Evolutionary conservation across 2,797 vertebrate genomes (phyloP).

Genomic region (Onychomys leucogaster): DNA sequence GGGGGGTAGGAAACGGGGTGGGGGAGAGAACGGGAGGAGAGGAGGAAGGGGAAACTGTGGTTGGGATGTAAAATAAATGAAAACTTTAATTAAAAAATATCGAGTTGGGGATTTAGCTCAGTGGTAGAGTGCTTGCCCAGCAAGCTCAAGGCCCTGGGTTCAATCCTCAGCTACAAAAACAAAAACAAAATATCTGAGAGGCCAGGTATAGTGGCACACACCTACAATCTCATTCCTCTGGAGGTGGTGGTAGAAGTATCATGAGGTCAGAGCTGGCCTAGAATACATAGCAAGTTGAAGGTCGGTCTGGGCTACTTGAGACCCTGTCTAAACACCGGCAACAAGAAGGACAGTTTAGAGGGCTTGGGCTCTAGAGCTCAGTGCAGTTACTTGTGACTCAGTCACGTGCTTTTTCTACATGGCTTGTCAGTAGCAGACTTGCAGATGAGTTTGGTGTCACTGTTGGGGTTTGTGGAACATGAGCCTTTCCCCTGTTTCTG

Average conservation of each 20-base stretch:
- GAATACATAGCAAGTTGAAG: background rate
- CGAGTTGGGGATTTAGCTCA: no score
- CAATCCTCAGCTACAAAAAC: no score
- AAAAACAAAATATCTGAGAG: background rate
- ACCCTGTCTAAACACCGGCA: background rate
- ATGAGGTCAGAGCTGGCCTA: background rate
- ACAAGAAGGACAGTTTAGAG: background rate
- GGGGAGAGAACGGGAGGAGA: background rate
- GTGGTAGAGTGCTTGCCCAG: no score
- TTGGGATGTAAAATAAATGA: background rate
- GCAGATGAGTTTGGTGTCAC: background rate
- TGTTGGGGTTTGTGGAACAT: background rate
- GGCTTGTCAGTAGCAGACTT: background rate
- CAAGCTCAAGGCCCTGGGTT: no score
- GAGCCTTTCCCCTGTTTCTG: background rate
- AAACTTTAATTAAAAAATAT: background rate
- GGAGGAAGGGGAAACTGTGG: background rate
- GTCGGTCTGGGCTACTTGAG: background rate
- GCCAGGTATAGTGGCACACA: background rate
- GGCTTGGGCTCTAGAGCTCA: background rate
- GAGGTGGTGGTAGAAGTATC: background rate
- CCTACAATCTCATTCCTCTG: background rate
- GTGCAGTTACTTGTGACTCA: background rate
- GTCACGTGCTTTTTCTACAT: fast-evolving
- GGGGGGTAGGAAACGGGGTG: no score